Conservation (phyloP, 1,140 invertebrate species). For the Notospermus geniculatus region DNA sequence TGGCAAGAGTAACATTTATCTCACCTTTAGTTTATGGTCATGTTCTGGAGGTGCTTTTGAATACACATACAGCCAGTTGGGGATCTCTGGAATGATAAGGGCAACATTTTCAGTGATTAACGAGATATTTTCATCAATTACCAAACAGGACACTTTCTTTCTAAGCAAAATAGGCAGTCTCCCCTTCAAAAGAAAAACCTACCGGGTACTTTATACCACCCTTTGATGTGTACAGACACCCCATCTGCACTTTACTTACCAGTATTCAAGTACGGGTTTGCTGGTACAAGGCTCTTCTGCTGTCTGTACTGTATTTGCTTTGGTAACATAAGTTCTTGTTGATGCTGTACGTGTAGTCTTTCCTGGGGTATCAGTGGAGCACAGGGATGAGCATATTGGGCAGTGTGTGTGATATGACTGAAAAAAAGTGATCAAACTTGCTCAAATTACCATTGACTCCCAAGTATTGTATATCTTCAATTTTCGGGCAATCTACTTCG, state of each 20-base stretch:
- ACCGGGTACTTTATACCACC: not conserved
- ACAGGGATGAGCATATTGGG: slow-evolving; percentile 94
- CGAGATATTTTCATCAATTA: no score
- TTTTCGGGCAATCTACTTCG: no score
- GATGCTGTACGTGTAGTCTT: slow-evolving; percentile 20
- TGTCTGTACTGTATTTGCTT: slow-evolving; percentile 34
- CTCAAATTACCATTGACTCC: no score
- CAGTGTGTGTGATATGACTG: slow-evolving; percentile 88
- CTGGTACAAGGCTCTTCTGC: slow-evolving; percentile 79
- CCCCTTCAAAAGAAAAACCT: slow-evolving; percentile 9
- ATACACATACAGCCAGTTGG: slow-evolving; percentile 93
- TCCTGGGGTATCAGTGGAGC: slow-evolving; percentile 58
- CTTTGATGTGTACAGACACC: no score
- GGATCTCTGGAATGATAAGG: slow-evolving; percentile 71
- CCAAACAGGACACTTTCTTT: no score
- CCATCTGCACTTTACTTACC: slow-evolving; percentile 54
- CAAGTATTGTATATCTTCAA: no score
- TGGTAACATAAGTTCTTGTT: slow-evolving; percentile 19
- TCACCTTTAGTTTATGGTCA: slow-evolving; percentile 82
- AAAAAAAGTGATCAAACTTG: not conserved
- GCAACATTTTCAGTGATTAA: no score
- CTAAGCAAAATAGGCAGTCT: no score
- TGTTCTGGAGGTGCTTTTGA: slow-evolving; percentile 86
- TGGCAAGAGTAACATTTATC: no score
- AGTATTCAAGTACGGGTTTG: slow-evolving; percentile 87